phyloP scores from a whole-genome alignment of 2,888 invertebrate genomes.

The Drosophila kuntzei region DNA sequence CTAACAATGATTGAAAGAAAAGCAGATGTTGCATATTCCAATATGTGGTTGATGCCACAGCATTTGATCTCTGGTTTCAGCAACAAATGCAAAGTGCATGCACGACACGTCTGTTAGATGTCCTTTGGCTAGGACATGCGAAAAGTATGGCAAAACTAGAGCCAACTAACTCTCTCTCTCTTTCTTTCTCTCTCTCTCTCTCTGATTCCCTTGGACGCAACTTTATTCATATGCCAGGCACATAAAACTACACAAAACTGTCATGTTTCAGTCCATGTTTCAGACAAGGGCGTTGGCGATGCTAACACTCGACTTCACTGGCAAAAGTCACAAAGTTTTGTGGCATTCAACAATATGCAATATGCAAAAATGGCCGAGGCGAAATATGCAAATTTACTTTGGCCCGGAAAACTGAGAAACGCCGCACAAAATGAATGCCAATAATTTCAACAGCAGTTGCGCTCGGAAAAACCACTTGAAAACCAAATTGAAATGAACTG shows the following conservation, averaged over 20 bases:
- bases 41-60: constrained; percentile 30
- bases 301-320: constrained; percentile 20
- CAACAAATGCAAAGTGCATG: constrained; percentile 65
- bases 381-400: constrained; percentile 54
- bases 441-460: constrained; percentile 44
- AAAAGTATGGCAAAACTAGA: neutral
- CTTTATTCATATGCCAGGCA: constrained; percentile 68
- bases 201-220: neutral
- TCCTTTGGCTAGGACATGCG: constrained; percentile 15
- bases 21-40: constrained; percentile 36
- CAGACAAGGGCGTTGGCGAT: constrained; percentile 19
- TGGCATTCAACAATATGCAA: constrained; percentile 52
- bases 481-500: constrained; percentile 65
- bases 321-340: constrained; percentile 67
- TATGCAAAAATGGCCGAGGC: constrained; percentile 64
- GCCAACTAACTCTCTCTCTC: neutral
- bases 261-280: constrained; percentile 53
- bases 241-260: constrained; percentile 66
- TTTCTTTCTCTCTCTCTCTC: neutral
- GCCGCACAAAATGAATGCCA: constrained; percentile 33
- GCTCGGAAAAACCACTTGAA: constrained; percentile 51
- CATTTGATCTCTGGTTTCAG: constrained; percentile 56
- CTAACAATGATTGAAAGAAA: constrained; percentile 54
- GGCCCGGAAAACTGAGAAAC: constrained; percentile 8
- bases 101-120: constrained; percentile 56